Evolutionary conservation across 2,888 invertebrate species (phyloP).

Genomic region (Pardosa pseudoannulata): DNA sequence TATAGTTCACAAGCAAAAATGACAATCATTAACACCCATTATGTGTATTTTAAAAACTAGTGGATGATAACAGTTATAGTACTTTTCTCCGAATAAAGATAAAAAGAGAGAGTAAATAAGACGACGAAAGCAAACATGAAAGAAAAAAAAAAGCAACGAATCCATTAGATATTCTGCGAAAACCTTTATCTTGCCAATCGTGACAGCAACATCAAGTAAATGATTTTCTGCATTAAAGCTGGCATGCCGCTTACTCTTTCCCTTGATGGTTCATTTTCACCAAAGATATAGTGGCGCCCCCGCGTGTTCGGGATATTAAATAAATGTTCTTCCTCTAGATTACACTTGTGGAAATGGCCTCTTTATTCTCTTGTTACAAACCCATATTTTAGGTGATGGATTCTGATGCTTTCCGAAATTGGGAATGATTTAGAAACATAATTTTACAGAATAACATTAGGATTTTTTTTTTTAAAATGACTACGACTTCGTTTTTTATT

Average conservation of each 20-base stretch:
- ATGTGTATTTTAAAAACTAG: too few species aligned
- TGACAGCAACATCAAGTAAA: background rate
- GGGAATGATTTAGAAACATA: background rate
- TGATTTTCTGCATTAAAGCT: background rate
- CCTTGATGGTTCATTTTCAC: background rate
- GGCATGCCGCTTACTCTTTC: background rate
- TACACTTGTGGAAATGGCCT: background rate
- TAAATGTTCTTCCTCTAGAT: background rate
- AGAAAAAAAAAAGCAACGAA: background rate
- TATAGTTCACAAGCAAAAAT: too few species aligned
- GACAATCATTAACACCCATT: too few species aligned
- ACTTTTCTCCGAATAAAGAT: background rate
- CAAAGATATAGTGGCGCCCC: conserved; percentile 12
- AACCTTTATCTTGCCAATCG: background rate
- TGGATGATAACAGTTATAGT: background rate
- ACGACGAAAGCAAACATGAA: background rate
- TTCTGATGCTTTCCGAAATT: too few species aligned
- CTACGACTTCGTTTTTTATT: too few species aligned
- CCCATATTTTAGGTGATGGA: too few species aligned
- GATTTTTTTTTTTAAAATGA: too few species aligned
- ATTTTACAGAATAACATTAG: too few species aligned
- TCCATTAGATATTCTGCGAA: background rate
- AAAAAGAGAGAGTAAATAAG: background rate
- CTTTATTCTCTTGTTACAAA: background rate
- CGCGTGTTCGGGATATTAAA: background rate